Conservation (phyloP, 64 coral and sea anemone genomes). For the Montipora cactus region DNA sequence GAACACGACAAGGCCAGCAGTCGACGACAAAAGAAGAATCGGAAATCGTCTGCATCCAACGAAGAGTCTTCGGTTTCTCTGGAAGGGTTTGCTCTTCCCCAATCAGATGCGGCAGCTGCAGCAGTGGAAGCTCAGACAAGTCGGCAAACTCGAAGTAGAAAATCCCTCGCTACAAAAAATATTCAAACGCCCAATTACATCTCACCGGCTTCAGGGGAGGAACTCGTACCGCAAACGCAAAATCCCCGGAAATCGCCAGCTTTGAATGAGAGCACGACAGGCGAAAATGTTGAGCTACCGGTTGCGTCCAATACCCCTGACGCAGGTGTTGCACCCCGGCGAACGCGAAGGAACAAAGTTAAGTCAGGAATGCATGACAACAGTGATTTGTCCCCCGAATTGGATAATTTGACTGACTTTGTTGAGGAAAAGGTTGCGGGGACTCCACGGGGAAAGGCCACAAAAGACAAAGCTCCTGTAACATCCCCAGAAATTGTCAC, state of each 20-base stretch:
- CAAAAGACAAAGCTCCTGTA: background rate
- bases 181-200: background rate
- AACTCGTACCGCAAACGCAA: background rate
- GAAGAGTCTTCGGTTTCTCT: background rate
- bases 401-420: background rate
- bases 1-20: background rate
- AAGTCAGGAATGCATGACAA: background rate
- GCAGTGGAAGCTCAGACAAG: background rate
- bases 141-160: background rate
- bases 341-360: background rate
- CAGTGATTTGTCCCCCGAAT: background rate
- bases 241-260: background rate
- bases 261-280: background rate
- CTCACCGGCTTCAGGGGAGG: background rate
- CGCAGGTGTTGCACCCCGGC: background rate
- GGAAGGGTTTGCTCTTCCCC: background rate
- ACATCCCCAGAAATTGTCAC: background rate
- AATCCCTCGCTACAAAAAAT: background rate
- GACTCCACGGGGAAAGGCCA: background rate
- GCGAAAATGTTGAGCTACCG: background rate
- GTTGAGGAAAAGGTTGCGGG: background rate
- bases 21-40: background rate
- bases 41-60: background rate
- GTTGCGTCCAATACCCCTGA: background rate
- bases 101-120: background rate